A percentile compares a stretch with the other conserved stretches of the same genome.
Evolutionary conservation across 2,888 invertebrate genomes (phyloP).

Genomic region (Auanema sp.): DNA sequence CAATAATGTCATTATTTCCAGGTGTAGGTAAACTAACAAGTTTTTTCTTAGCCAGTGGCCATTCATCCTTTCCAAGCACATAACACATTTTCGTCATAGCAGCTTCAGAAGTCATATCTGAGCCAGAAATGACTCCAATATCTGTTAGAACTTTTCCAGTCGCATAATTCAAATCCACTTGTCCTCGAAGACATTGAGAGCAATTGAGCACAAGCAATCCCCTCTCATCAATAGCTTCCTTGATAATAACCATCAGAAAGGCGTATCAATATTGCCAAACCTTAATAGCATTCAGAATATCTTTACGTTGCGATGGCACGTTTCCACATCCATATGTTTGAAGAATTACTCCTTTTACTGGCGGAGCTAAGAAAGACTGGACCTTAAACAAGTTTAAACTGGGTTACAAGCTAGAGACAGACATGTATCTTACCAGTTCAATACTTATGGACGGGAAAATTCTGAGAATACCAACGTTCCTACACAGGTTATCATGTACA

Average conservation of each 20-base stretch:
- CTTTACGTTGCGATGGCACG: conserved; percentile 81
- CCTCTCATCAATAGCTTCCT: conserved; percentile 64
- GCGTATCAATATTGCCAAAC: conserved; percentile 68
- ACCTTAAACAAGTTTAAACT: conserved; percentile 62
- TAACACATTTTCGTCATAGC: conserved; percentile 88
- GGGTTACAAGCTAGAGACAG: not conserved
- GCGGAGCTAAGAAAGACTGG: conserved; percentile 71
- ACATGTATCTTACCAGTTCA: conserved; percentile 70
- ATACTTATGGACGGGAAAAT: conserved; percentile 88
- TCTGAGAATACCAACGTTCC: conserved; percentile 82
- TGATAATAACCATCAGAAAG: conserved; percentile 8
- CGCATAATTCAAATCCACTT: conserved; percentile 80
- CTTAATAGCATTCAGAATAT: conserved; percentile 74
- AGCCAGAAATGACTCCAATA: conserved; percentile 78
- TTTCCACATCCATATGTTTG: conserved; percentile 93
- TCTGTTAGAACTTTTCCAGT: conserved; percentile 78
- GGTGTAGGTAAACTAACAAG: conserved; percentile 28
- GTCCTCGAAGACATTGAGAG: conserved; percentile 84
- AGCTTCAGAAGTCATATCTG: conserved; percentile 90
- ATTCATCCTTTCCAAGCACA: conserved; percentile 77
- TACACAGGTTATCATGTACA: conserved; percentile 77
- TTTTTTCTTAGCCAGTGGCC: conserved; percentile 65
- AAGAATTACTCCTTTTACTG: conserved; percentile 81
- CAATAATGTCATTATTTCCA: not conserved
- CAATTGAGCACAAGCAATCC: conserved; percentile 87